Evolutionary conservation across 2,888 invertebrate genomes (phyloP).

Genomic region (Cryptus viduatorius): DNA sequence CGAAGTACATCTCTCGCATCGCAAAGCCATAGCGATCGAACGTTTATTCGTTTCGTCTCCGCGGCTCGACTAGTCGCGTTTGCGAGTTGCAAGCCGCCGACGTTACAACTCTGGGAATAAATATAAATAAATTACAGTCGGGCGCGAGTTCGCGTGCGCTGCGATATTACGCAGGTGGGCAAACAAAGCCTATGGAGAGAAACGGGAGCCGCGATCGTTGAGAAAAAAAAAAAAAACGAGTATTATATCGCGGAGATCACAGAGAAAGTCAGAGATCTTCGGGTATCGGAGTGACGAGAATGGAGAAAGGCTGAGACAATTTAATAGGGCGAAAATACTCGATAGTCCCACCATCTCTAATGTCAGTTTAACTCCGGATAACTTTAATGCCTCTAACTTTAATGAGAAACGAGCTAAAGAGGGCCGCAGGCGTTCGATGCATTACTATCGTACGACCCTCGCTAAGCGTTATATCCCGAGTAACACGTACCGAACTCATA

Average conservation of each 20-base stretch:
- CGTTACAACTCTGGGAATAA: constrained; percentile 41
- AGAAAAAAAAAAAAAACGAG: constrained; percentile 67
- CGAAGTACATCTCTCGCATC: too few relatives aligned
- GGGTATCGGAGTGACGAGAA: background rate
- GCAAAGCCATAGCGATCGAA: too few relatives aligned
- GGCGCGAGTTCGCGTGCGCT: constrained; percentile 28
- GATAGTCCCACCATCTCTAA: too few relatives aligned
- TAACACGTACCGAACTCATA: too few relatives aligned
- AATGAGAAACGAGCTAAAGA: too few relatives aligned
- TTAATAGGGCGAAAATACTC: too few relatives aligned
- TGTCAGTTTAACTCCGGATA: too few relatives aligned
- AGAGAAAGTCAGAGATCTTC: constrained; percentile 14
- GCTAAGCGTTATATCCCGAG: too few relatives aligned
- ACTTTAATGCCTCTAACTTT: too few relatives aligned
- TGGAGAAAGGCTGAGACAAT: constrained; percentile 30
- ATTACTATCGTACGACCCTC: too few relatives aligned
- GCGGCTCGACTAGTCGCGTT: constrained; percentile 14
- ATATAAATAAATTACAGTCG: constrained; percentile 41
- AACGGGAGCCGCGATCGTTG: constrained; percentile 69
- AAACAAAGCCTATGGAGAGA: constrained; percentile 63
- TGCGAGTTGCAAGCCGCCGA: constrained; percentile 17
- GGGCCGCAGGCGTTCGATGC: too few relatives aligned
- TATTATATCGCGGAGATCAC: constrained; percentile 40
- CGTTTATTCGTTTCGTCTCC: too few relatives aligned
- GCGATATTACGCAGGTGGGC: constrained; percentile 46